Conservation (phyloP, 2,113 vertebrate species). For the Eidolon helvum region DNA sequence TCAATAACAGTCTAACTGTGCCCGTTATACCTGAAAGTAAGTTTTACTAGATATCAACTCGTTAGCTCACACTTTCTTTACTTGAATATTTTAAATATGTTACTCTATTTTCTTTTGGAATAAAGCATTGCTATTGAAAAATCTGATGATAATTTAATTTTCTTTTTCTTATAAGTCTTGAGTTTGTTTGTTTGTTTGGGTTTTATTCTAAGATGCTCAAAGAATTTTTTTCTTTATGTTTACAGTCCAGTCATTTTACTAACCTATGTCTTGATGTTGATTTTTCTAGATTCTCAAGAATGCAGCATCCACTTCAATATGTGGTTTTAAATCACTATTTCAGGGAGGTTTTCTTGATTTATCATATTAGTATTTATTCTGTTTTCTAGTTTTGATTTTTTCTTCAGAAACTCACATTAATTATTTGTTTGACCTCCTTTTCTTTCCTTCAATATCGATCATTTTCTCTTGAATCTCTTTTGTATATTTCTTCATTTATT, state of each 20-base stretch:
- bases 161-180: not conserved
- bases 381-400: not conserved
- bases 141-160: not conserved
- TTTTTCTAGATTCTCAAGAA: not conserved
- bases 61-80: not conserved
- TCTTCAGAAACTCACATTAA: not conserved
- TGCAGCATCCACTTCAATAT: not conserved
- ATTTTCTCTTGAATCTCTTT: not conserved
- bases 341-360: not conserved
- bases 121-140: not conserved
- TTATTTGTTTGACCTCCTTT: not conserved
- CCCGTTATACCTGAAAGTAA: not conserved
- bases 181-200: not conserved
- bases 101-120: not conserved
- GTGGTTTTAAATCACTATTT: not conserved
- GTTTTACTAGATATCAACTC: conserved; percentile 2
- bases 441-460: not conserved
- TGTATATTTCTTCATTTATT: not conserved
- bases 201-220: not conserved
- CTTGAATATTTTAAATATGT: not conserved
- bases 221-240: not conserved
- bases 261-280: not conserved
- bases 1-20: not conserved
- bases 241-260: not conserved
- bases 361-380: not conserved